phyloP scores from a whole-genome alignment of 1,140 invertebrate species.

The Pseudomyrmex dendroicus region DNA sequence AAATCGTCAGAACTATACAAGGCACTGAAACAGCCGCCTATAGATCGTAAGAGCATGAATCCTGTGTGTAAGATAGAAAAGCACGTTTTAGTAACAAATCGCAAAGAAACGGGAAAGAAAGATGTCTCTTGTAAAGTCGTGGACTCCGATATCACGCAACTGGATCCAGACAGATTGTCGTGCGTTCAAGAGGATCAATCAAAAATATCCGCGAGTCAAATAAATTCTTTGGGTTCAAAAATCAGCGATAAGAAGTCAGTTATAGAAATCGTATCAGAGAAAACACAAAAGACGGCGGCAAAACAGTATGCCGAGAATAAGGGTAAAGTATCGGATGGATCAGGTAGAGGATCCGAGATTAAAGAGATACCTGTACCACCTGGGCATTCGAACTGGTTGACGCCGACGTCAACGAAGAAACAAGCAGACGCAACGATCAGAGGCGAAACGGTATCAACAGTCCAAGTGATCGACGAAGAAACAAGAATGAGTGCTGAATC shows the following conservation, averaged over 20 bases:
- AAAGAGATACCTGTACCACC: conserved; percentile 65
- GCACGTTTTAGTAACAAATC: conserved; percentile 9
- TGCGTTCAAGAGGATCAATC: conserved; percentile 7
- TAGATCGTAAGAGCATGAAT: conserved; percentile 45
- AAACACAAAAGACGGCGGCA: conserved; percentile 31
- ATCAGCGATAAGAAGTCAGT: conserved; percentile 36
- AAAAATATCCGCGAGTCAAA: neutral
- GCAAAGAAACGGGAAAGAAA: conserved; percentile 32
- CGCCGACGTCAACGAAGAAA: conserved; percentile 78
- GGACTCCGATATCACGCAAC: conserved; percentile 24
- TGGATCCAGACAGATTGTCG: conserved; percentile 22
- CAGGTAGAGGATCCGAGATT: conserved; percentile 37
- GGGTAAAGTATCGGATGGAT: conserved; percentile 44
- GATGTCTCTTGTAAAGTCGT: neutral
- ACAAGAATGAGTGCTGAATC: conserved; percentile 94
- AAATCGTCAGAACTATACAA: conserved; percentile 78
- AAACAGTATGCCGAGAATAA: conserved; percentile 49
- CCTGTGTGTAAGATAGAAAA: conserved; percentile 37
- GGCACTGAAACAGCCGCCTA: conserved; percentile 74
- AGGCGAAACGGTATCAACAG: conserved; percentile 81
- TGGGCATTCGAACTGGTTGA: conserved; percentile 80
- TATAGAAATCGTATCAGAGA: conserved; percentile 46
- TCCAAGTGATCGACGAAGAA: conserved; percentile 93
- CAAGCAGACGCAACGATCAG: conserved; percentile 66
- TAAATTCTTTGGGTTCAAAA: conserved; percentile 13